Evolutionary conservation across 1,140 invertebrate species (phyloP).

Genomic region (Uloborus diversus): DNA sequence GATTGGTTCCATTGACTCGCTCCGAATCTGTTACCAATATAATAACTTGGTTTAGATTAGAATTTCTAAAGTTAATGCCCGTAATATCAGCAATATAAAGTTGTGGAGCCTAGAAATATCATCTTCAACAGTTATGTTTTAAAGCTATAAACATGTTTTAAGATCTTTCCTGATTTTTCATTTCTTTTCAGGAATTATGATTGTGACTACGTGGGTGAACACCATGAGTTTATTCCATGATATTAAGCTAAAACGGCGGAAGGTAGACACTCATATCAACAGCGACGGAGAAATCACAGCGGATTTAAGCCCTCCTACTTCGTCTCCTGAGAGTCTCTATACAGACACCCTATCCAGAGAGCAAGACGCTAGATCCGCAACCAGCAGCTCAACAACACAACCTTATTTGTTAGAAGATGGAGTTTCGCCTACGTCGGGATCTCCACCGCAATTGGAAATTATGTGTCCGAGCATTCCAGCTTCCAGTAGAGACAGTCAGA

Average conservation of each 20-base stretch:
- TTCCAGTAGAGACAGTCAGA: constrained; percentile 6
- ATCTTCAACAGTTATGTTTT: too few species aligned
- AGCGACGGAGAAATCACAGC: constrained; percentile 43
- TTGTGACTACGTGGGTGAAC: constrained; percentile 78
- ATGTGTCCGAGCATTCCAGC: constrained; percentile 19
- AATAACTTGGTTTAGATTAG: too few species aligned
- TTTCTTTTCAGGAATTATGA: constrained; percentile 97
- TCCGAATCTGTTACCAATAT: too few species aligned
- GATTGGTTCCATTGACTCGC: too few species aligned
- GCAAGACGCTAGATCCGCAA: constrained; percentile 3
- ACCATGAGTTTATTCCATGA: constrained; percentile 99
- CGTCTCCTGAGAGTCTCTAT: constrained; percentile 24
- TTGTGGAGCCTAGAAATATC: too few species aligned
- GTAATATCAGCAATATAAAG: too few species aligned
- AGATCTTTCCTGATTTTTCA: too few species aligned
- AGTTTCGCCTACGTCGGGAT: constrained; percentile 4
- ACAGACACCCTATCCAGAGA: constrained; percentile 13
- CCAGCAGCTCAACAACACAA: constrained; percentile 7
- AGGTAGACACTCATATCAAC: constrained; percentile 38
- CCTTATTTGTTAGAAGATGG: constrained; percentile 20
- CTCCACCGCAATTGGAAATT: constrained; percentile 15
- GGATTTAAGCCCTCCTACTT: constrained; percentile 44
- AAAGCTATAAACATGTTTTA: too few species aligned
- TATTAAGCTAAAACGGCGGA: constrained; percentile 89
- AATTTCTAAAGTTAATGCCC: too few species aligned